A percentile compares a stretch with the other conserved stretches of the same genome.
These are phyloP conservation scores for Anhinga anhinga DNA, from an alignment of 2,113 vertebrate genomes.

Conservation along the genomic window DNA sequence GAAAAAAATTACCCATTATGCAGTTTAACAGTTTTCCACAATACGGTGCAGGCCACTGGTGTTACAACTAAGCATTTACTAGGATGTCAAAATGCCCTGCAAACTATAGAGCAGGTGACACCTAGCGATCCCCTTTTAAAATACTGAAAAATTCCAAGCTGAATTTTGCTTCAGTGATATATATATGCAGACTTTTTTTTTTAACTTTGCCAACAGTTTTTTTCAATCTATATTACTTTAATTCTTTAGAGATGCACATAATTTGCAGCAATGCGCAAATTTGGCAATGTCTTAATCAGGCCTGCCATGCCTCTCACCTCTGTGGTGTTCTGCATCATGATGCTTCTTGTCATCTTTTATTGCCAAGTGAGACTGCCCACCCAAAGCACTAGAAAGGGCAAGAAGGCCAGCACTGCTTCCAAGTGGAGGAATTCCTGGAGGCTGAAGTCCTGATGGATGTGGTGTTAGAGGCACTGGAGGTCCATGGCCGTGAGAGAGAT, in stretches of 20 bases:
- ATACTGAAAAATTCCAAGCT: conserved; percentile 64
- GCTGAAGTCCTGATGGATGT: conserved; percentile 91
- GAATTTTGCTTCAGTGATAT: conserved; percentile 61
- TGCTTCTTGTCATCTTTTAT: conserved; percentile 97
- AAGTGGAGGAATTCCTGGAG: conserved; percentile 85
- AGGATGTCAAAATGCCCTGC: conserved; percentile 71
- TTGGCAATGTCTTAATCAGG: conserved; percentile 76
- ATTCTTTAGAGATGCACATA: conserved; percentile 67
- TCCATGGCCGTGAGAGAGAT: conserved; percentile 91
- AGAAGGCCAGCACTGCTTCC: conserved; percentile 91
- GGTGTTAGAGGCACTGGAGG: conserved; percentile 92
- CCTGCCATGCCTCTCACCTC: conserved; percentile 88
- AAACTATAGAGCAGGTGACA: conserved; percentile 61
- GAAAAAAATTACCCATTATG: conserved; percentile 72
- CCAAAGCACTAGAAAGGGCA: conserved; percentile 91
- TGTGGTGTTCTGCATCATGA: conserved; percentile 90
- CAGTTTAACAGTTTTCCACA: conserved; percentile 75
- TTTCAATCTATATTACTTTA: conserved; percentile 57
- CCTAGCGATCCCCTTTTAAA: conserved; percentile 63
- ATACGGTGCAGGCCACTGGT: conserved; percentile 73
- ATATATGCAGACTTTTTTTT: conserved; percentile 48
- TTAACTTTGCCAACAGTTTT: conserved; percentile 65
- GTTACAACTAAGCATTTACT: conserved; percentile 69
- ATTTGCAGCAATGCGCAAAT: conserved; percentile 61
- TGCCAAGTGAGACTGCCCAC: conserved; percentile 86